A percentile compares a stretch with the other conserved stretches of the same genome.
phyloP scores from a whole-genome alignment of 2,888 invertebrate genomes.

The Ochlodes sylvanus region DNA sequence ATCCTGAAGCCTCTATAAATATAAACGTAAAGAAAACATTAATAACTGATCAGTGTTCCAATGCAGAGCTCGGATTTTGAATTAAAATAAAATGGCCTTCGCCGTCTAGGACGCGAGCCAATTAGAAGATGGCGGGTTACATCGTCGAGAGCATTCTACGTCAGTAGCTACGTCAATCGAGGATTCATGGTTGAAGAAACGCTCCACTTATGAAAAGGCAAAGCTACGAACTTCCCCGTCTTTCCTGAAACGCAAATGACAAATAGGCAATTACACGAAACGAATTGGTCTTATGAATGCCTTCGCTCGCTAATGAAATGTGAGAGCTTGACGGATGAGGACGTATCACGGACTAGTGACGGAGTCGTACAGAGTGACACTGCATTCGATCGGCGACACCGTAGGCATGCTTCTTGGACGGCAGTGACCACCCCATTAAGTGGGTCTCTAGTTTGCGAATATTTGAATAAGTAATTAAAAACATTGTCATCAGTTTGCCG shows the following conservation, averaged over 20 bases:
- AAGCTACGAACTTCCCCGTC: background rate
- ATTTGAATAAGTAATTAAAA: too few species aligned
- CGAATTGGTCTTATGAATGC: slow-evolving; percentile 31
- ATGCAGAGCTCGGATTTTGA: background rate
- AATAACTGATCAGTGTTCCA: too few species aligned
- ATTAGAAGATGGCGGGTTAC: background rate
- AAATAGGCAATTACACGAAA: slow-evolving; percentile 32
- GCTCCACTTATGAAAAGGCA: background rate
- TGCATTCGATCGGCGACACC: too few species aligned
- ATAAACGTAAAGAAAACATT: too few species aligned
- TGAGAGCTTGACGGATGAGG: slow-evolving; percentile 18
- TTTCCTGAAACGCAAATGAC: slow-evolving; percentile 21
- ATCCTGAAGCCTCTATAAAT: too few species aligned
- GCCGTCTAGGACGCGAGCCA: background rate
- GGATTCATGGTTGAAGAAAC: background rate
- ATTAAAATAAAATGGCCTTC: background rate
- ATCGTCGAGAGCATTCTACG: background rate
- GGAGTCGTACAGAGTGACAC: background rate
- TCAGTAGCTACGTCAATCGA: background rate
- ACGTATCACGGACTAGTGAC: background rate
- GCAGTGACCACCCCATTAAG: too few species aligned
- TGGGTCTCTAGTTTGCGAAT: too few species aligned
- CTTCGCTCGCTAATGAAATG: slow-evolving; percentile 29
- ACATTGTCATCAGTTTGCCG: too few species aligned
- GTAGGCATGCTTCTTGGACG: too few species aligned